A percentile compares a stretch with the other conserved stretches of the same genome.
phyloP scores from a whole-genome alignment of 2,113 vertebrate species.

The Psephotus haematonotus region DNA sequence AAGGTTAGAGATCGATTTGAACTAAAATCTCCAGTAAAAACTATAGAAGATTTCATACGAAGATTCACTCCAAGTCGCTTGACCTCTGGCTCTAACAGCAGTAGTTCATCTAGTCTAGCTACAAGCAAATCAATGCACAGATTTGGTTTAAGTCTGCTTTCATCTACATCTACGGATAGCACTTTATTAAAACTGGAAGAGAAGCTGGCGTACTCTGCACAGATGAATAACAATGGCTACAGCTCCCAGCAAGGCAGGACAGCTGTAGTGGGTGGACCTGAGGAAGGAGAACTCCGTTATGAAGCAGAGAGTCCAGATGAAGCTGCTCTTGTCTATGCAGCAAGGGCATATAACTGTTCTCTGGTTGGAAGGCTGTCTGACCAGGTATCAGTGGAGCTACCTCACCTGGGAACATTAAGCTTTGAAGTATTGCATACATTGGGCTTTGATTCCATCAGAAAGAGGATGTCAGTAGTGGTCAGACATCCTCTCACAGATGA shows the following conservation, averaged over 20 bases:
- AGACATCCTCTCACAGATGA: conserved; percentile 91
- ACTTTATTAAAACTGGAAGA: conserved; percentile 86
- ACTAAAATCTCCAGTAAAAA: conserved; percentile 94
- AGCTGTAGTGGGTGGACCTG: background rate
- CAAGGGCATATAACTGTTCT: conserved; percentile 89
- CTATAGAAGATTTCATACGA: conserved; percentile 94
- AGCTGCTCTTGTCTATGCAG: conserved; percentile 94
- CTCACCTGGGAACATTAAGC: conserved; percentile 88
- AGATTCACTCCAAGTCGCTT: conserved; percentile 92
- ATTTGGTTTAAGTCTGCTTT: conserved; percentile 75
- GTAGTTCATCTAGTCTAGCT: conserved; percentile 85
- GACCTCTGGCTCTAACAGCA: conserved; percentile 87
- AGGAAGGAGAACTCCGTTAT: conserved; percentile 85
- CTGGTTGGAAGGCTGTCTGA: conserved; percentile 89
- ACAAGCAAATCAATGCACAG: conserved; percentile 80
- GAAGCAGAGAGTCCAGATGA: conserved; percentile 96
- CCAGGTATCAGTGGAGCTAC: conserved; percentile 92
- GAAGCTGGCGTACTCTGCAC: conserved; percentile 26
- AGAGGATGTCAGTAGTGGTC: conserved; percentile 97
- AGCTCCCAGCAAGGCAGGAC: conserved; percentile 56
- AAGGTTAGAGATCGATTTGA: conserved; percentile 89
- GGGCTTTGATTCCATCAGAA: conserved; percentile 91
- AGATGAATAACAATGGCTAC: conserved; percentile 68
- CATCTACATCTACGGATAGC: conserved; percentile 80
- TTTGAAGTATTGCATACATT: conserved; percentile 95